Evolutionary conservation across 1,140 invertebrate genomes (phyloP), one percentile per base, ranked within the genome.

Genomic region (Venustaconcha ellipsiformis): DNA sequence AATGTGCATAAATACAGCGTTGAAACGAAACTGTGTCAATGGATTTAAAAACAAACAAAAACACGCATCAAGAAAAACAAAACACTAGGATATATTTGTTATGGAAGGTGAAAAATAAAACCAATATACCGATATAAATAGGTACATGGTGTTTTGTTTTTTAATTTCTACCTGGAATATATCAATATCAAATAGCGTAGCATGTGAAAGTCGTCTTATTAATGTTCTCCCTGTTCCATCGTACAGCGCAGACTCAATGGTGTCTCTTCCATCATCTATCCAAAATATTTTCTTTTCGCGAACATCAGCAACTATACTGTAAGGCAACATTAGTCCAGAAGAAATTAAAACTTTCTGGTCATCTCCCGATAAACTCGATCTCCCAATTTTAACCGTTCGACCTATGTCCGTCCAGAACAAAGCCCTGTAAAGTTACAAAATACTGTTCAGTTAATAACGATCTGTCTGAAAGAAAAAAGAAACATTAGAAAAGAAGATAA

Each of bases 341-440:
- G 67, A 14, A 12, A 70, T n/a, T 8, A 76, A 67, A 2, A 69
- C 71, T 12, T 58, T 55, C 2, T 69, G 62, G 13, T 70, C 30
- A 20, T 14, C 56, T 12, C 74, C 74, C 3, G 17, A 57, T n/a
- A 56, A 26, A 14, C 57, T 30, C 6, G 60, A 15, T 26, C 74
- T 62, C 37, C 66, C 68, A 37, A 76, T 70, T 37, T 70, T 76
- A 2, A 69, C 55, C 65, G 37, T 14, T 14, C 12, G 15, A n/a
- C 74, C 74, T 17, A 37, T 58, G 60, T 76, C 74, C 18, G 59
- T 23, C 67, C 67, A 70, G 18, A 76, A 76, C 62, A 76, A 37
- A 2, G 66, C n/a, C 30, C 74, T 76, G n/a, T 15, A 20, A 60
- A 30, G 26, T 30, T 30, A 30, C 1, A 30, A 4, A 30, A 2